A percentile compares a stretch with the other conserved stretches of the same genome.
Conservation (phyloP, 2,888 invertebrate genomes). For the Catocala sponsa region DNA sequence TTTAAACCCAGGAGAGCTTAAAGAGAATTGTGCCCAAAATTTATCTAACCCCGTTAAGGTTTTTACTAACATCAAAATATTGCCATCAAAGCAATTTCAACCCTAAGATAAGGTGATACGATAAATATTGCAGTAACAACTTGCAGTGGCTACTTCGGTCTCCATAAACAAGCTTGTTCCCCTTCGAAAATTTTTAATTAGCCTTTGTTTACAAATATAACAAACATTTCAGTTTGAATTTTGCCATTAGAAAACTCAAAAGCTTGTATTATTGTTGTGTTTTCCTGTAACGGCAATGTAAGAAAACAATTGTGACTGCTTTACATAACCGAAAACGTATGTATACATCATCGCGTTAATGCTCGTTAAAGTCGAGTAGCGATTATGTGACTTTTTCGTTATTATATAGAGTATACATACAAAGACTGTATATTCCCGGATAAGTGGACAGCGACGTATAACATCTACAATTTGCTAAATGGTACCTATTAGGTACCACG, state of each 20-base stretch:
- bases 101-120: conserved; percentile 8
- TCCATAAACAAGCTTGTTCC: conserved; percentile 36
- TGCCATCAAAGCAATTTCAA: conserved; percentile 18
- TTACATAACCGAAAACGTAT: too few relatives aligned
- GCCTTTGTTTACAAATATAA: conserved; percentile 56
- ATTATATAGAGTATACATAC: too few relatives aligned
- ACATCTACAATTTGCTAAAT: too few relatives aligned
- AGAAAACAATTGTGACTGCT: too few relatives aligned
- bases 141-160: conserved; percentile 23
- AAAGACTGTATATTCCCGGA: too few relatives aligned
- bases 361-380: too few relatives aligned
- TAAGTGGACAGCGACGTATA: too few relatives aligned
- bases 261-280: not conserved
- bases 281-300: not conserved
- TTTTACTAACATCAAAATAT: conserved; percentile 19
- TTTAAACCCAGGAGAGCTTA: conserved; percentile 21
- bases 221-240: conserved; percentile 49
- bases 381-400: too few relatives aligned
- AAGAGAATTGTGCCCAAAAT: conserved; percentile 38
- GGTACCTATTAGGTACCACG: too few relatives aligned
- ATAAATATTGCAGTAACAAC: conserved; percentile 8
- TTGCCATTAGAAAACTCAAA: conserved; percentile 17
- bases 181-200: conserved; percentile 58
- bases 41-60: conserved; percentile 18
- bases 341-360: too few relatives aligned